Evolutionary conservation across 2,797 vertebrate genomes (phyloP), one percentile per base, ranked within the genome.

Genomic region (Simalia tracyae): DNA sequence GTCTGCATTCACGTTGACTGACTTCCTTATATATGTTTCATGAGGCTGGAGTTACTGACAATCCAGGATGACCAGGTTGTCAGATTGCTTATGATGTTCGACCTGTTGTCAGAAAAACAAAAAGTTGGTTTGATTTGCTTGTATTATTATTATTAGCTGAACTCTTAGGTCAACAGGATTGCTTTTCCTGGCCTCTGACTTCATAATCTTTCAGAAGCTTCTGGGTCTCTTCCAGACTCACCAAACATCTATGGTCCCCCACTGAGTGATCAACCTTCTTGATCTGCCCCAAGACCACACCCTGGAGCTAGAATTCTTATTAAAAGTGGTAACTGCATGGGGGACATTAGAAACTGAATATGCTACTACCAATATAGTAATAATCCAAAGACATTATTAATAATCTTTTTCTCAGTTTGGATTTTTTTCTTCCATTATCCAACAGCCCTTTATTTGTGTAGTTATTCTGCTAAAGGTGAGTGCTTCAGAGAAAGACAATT

Each of bases 281-380:
- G 36, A 26, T 42, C 36, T 64, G 1, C 7, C 5, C 10, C 64
- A 7, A 17, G 17, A n/a, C 10, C 28, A 72, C 6, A 66, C 26
- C 15, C 17, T 84, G 26, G 17, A n/a, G 22, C 11, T 46, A 90
- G 59, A 50, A 10, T 36, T 9, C 42, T 46, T 50, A 72, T 84
- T 46, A 84, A 64, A 60, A n/a, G 2, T n/a, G 15, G 42, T 50
- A 50, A 26, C 24, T 90, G 15, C 60, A 72, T 17, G 15, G 85
- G 17, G 92, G 31, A 60, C 90, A 91, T 92, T 31, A 93, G 76
- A 91, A 94, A 93, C 11, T 54, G 8, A 17, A 59, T 90, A 8
- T 59, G 81, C 15, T 90, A 28, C 36, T 81, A 9, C 9, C 19
- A 46, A 81, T 81, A 19, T 42, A 42, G 36, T 22, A 42, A 7